Evolutionary conservation across 2,888 invertebrate genomes (phyloP), one percentile per base, ranked within the genome.

Genomic region (Endomychus coccineus): DNA sequence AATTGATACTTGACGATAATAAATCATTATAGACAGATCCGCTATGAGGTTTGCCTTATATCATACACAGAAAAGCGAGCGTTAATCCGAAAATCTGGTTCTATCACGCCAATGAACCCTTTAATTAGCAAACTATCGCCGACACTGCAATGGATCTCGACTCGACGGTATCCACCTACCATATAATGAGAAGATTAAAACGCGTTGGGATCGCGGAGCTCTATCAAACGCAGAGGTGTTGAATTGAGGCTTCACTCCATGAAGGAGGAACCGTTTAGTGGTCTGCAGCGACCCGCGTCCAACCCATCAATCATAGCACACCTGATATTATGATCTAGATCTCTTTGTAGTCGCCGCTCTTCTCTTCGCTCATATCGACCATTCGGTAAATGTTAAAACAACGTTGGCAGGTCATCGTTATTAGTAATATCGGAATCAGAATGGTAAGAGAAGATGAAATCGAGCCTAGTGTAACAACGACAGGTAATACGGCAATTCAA

Each of bases 251-350:
- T 55, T 61, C 56, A 60, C 57, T 56, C 55, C 42, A 46, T 44
- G 56, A 51, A 54, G 56, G 56, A 51, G 52, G 54, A 51, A 58
- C 54, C 59, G 55, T 56, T 59, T 59, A 59, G 58, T 51, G 34
- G 34, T 34, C 30, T 39, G 32, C 28, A 28, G 40, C 44, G 46
- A 44, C 46, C 42, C 36, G 49, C 50, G 58, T 56, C 53, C 54
- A 44, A 51, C 58, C 59, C 60, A 62, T 62, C 61, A 61, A 62
- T 62, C 62, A 62, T 56, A 53, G 53, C 53, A 55, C 57, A 60
- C 58, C 58, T 54, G 59, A 59, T 60, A 55, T 55, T 55, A 51
- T 54, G 58, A 58, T 58, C 57, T 51, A 54, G 56, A 57, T 56
- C 52, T 52, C 58, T 58, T 58, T 57, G 56, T 54, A 49, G 40